Evolutionary conservation across 1,140 invertebrate species (phyloP), one percentile per base, ranked within the genome.

Genomic region (Bombus difficillimus): DNA sequence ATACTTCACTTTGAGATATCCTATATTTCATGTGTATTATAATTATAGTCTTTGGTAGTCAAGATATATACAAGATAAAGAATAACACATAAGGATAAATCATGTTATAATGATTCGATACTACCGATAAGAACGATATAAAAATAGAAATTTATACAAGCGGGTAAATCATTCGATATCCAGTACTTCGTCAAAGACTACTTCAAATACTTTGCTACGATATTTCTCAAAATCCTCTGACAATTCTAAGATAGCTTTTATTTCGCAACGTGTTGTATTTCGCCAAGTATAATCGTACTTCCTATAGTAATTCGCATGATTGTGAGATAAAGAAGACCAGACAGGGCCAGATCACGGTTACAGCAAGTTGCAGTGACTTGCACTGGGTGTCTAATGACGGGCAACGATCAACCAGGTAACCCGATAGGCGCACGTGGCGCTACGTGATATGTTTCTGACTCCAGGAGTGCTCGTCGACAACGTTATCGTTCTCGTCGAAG

Each of bases 351-450:
- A 71, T 57, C 37, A 39, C 39, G 34, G 41, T 43, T 39, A 47
- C 39, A 69, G 41, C 15, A 37, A 71, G 18, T 73, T 47, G 80
- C 59, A 71, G 68, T 82, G 81, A 89, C 79, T 91, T 90, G 73
- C 80, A 88, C 72, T 78, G 64, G 86, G 88, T 93, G 87, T 93
- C 91, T 87, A 92, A 92, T 92, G 91, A 91, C 90, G 82, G 77
- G 78, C 79, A 85, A 84, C 87, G 89, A 92, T 88, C 89, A 92
- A 87, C 91, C 87, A 80, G 77, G 91, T 93, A 92, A 94, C 88
- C 82, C 72, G 91, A 93, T 94, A 91, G 81, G 81, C 86, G 92
- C 93, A 92, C 93, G 91, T 94, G 93, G 92, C 91, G 92, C 91
- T 88, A 93, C 85, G 83, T 91, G 91, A 93, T 92, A 93, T 88